These are phyloP conservation scores for Rhinopomastus cyanomelas DNA, from an alignment of 2,113 vertebrate species.

Conservation along the genomic window DNA sequence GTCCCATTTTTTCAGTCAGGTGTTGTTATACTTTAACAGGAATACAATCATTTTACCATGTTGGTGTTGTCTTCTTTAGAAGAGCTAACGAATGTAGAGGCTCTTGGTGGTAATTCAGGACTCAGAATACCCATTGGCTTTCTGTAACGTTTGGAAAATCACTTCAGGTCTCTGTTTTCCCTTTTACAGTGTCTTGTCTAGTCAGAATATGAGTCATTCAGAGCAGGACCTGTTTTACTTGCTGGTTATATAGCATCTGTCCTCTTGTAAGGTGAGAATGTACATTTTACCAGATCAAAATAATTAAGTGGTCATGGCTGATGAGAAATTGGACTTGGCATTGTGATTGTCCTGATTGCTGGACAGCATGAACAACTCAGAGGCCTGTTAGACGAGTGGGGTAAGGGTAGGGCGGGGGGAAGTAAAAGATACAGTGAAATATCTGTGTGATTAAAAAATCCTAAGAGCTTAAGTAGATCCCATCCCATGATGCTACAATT, in stretches of 20 bases:
- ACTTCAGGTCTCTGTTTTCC: not conserved
- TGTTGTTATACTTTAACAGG: not conserved
- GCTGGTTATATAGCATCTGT: not conserved
- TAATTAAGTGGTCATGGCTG: not conserved
- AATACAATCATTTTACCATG: not conserved
- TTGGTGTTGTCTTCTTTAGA: not conserved
- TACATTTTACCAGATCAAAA: not conserved
- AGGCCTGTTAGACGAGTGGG: not conserved
- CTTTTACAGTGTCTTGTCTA: not conserved
- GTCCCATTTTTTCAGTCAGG: not conserved
- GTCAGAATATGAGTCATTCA: not conserved
- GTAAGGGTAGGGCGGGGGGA: not conserved
- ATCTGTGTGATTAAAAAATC: not conserved
- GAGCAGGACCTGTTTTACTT: not conserved
- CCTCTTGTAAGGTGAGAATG: not conserved
- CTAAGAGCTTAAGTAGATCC: not conserved
- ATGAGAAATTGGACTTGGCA: not conserved
- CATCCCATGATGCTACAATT: not conserved
- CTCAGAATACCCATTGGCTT: not conserved
- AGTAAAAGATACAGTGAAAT: not conserved
- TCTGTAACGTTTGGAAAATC: conserved; percentile 14
- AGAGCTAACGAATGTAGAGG: not conserved
- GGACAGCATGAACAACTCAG: not conserved
- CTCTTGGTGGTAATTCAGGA: not conserved
- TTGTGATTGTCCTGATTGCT: not conserved